These are phyloP conservation scores for Nemotelus nigrinus DNA, from an alignment of 2,888 invertebrate genomes.

Conservation along the genomic window DNA sequence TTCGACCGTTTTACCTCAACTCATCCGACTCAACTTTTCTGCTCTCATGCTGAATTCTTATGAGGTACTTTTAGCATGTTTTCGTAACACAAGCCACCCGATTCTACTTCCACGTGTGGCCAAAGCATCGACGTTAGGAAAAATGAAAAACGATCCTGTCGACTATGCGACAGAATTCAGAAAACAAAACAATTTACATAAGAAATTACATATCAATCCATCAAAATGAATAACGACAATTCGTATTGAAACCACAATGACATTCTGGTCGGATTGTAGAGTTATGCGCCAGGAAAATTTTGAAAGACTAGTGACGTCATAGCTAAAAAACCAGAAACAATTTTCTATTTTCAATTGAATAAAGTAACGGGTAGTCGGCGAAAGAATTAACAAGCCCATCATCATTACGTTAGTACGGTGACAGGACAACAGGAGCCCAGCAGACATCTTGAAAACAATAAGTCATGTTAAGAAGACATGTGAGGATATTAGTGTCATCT, in stretches of 20 bases:
- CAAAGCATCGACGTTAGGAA: slow-evolving; percentile 2
- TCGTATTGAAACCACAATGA: slow-evolving; percentile 29
- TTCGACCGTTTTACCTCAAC: too few species aligned
- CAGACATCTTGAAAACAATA: background rate
- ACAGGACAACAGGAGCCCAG: slow-evolving; percentile 1
- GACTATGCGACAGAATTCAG: slow-evolving; percentile 53
- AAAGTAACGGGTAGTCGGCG: slow-evolving; percentile 12
- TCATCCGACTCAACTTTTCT: too few species aligned
- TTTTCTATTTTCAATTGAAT: background rate
- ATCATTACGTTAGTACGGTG: background rate
- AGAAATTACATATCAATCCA: slow-evolving; percentile 56
- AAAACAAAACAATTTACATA: slow-evolving; percentile 57
- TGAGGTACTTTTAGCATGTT: too few species aligned
- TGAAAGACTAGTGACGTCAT: background rate
- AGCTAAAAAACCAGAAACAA: background rate
- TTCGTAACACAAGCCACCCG: too few species aligned
- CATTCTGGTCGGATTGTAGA: slow-evolving; percentile 28
- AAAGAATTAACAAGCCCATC: slow-evolving; percentile 8
- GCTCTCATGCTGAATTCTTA: too few species aligned
- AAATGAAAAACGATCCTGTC: slow-evolving; percentile 55
- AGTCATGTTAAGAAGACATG: slow-evolving; percentile 14
- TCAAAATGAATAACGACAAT: slow-evolving; percentile 54
- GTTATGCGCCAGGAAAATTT: background rate
- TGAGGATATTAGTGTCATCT: slow-evolving; percentile 10
- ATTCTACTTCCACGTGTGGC: too few species aligned